Conservation (phyloP, 2,113 vertebrate species). For the Oreochromis aureus region DNA sequence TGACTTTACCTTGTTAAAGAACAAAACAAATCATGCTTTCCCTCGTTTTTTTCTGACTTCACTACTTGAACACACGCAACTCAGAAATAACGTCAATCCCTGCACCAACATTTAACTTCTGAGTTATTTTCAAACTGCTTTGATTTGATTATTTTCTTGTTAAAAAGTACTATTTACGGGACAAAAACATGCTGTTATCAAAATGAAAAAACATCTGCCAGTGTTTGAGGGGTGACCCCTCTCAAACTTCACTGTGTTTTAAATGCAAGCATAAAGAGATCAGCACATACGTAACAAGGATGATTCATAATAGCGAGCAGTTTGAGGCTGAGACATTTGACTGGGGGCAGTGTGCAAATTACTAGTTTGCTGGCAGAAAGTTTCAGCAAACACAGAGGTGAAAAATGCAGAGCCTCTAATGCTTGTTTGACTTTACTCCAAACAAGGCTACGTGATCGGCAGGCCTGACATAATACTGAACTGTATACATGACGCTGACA, state of each 20-base stretch:
- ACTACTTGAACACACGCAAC: too few relatives aligned
- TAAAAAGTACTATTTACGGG: neutral
- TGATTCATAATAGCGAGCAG: neutral
- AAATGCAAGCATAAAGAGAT: neutral
- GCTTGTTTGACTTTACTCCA: conserved; percentile 12
- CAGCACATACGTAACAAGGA: neutral
- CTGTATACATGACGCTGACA: neutral
- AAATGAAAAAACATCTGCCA: neutral
- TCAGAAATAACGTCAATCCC: too few relatives aligned
- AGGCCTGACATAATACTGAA: neutral
- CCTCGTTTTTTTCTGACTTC: too few relatives aligned
- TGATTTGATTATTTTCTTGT: neutral
- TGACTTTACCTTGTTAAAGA: too few relatives aligned
- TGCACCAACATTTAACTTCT: too few relatives aligned
- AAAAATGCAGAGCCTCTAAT: conserved; percentile 18
- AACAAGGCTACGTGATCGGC: conserved; percentile 4
- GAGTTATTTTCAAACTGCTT: neutral
- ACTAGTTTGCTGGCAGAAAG: conserved; percentile 10
- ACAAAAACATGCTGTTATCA: neutral
- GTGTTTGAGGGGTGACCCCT: neutral
- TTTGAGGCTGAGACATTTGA: conserved; percentile 4
- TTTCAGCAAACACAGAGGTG: conserved; percentile 17
- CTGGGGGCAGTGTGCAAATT: conserved; percentile 29
- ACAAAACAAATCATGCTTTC: too few relatives aligned
- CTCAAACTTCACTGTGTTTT: neutral